Evolutionary conservation across 2,888 invertebrate genomes (phyloP).

Genomic region (Apamea epomidion): DNA sequence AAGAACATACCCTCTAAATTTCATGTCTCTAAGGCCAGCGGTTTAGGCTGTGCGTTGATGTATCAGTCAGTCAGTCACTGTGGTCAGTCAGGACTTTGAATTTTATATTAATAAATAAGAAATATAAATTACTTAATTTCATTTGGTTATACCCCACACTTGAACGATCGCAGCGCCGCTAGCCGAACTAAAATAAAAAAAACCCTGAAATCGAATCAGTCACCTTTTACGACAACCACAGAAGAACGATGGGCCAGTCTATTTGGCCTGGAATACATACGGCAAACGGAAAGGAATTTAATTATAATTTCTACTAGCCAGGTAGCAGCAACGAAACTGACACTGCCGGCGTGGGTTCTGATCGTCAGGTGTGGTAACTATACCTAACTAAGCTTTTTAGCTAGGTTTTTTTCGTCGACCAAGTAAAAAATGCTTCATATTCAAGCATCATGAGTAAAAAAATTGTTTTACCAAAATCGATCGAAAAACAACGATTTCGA

Average conservation of each 20-base stretch:
- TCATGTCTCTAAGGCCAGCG: too few relatives aligned
- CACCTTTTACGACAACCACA: neutral
- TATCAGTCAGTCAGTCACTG: too few relatives aligned
- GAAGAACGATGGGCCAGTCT: neutral
- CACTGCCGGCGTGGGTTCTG: neutral
- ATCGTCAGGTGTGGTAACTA: conserved; percentile 41
- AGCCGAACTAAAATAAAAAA: too few relatives aligned
- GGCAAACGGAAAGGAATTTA: neutral
- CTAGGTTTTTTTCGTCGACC: neutral
- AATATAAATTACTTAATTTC: neutral
- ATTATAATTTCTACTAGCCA: conserved; percentile 26
- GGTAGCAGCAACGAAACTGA: conserved; percentile 30
- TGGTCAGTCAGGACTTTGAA: too few relatives aligned
- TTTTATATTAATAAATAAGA: too few relatives aligned
- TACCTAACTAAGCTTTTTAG: neutral
- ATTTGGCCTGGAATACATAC: neutral
- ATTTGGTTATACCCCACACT: neutral
- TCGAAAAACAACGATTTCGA: neutral
- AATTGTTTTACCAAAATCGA: neutral
- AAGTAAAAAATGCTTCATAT: neutral
- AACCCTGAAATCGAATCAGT: neutral
- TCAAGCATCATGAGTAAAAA: neutral
- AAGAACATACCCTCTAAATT: too few relatives aligned
- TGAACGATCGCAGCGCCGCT: neutral
- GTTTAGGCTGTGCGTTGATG: too few relatives aligned